Evolutionary conservation across 2,113 vertebrate genomes (phyloP).

Genomic region (Diglossa brunneiventris): DNA sequence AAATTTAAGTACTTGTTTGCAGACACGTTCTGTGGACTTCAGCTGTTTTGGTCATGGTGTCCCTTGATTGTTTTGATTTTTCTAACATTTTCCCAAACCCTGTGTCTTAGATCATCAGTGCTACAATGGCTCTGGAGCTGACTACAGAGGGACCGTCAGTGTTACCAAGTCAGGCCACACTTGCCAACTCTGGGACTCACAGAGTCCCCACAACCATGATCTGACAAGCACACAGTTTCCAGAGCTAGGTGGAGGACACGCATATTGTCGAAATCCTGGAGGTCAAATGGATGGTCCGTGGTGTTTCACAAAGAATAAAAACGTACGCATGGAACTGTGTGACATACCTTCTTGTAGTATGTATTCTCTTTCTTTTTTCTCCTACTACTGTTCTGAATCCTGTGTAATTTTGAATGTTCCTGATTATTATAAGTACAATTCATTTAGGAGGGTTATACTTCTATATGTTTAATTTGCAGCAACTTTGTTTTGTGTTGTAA

Average conservation of each 20-base stretch:
- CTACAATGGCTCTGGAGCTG: constrained; percentile 88
- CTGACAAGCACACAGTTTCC: constrained; percentile 82
- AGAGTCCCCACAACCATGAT: constrained; percentile 89
- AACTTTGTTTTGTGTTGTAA: not conserved
- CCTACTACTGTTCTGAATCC: not conserved
- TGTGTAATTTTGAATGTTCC: not conserved
- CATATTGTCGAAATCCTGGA: constrained; percentile 93
- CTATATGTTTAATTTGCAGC: not conserved
- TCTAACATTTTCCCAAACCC: not conserved
- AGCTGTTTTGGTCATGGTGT: not conserved
- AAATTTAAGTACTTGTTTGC: not conserved
- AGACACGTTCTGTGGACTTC: rapidly evolving
- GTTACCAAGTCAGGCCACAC: constrained; percentile 87
- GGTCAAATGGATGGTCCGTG: constrained; percentile 94
- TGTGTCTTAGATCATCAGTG: constrained; percentile 86
- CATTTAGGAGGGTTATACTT: not conserved
- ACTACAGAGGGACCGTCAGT: constrained; percentile 87
- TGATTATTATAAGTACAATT: not conserved
- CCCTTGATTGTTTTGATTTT: not conserved
- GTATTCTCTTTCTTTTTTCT: constrained; percentile 73
- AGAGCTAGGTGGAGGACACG: constrained; percentile 88
- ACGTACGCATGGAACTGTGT: constrained; percentile 90
- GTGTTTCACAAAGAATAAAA: constrained; percentile 94
- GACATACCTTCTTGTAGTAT: constrained; percentile 92
- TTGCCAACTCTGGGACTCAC: constrained; percentile 90